Evolutionary conservation across 2,797 vertebrate genomes (phyloP).

Genomic region (Apogon hyalosoma): DNA sequence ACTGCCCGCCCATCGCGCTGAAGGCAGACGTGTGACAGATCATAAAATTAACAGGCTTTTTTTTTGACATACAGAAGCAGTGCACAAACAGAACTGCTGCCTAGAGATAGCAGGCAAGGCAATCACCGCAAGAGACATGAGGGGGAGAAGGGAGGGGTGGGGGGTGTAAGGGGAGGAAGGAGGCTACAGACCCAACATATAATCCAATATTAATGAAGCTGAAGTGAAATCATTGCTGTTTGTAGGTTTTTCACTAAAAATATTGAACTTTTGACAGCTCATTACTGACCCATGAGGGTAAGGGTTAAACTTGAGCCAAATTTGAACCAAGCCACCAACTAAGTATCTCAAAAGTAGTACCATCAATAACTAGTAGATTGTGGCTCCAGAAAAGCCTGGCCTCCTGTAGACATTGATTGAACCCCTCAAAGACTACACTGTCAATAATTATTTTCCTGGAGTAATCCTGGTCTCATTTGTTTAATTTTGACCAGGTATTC

Average conservation of each 20-base stretch:
- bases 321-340: too few species aligned
- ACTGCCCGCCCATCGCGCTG: constrained; percentile 46
- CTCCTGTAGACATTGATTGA: too few species aligned
- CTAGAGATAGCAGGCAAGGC: constrained; percentile 75
- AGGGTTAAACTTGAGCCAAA: too few species aligned
- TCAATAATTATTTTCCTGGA: too few species aligned
- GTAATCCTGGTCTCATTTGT: too few species aligned
- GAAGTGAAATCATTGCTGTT: constrained; percentile 7
- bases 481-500: too few species aligned
- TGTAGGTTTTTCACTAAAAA: constrained; percentile 6
- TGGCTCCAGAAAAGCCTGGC: too few species aligned
- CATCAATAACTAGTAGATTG: too few species aligned
- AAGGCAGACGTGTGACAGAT: constrained; percentile 77
- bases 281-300: too few species aligned
- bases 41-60: constrained; percentile 77
- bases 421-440: too few species aligned
- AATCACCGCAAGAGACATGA: constrained; percentile 63
- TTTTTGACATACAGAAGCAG: constrained; percentile 71
- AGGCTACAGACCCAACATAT: constrained; percentile 29
- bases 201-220: constrained; percentile 18
- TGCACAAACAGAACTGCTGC: constrained; percentile 80
- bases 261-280: background rate
- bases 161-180: constrained; percentile 3
- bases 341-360: too few species aligned
- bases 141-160: background rate